phyloP scores from a whole-genome alignment of 2,113 vertebrate species.

The Ariopsis seemanni region DNA sequence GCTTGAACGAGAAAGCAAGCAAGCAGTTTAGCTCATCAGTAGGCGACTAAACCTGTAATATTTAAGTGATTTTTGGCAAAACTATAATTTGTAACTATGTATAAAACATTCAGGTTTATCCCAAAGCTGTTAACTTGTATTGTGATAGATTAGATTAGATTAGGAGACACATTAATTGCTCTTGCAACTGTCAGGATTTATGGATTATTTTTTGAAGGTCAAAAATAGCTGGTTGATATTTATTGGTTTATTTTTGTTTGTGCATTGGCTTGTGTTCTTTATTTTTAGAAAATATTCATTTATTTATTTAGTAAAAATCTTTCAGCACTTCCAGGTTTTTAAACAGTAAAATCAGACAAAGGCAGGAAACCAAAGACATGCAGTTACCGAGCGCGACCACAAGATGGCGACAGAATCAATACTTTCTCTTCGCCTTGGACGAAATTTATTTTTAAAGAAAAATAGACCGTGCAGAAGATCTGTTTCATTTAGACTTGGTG shows the following conservation, averaged over 20 bases:
- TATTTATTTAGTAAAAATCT: not conserved
- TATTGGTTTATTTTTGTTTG: not conserved
- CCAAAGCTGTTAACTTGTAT: not conserved
- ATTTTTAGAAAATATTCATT: not conserved
- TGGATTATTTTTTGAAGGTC: not conserved
- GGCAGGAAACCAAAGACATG: not conserved
- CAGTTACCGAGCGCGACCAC: not conserved
- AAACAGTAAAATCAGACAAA: constrained; percentile 12
- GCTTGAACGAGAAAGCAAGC: not conserved
- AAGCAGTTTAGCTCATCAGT: not conserved
- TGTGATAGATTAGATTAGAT: not conserved
- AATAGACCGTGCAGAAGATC: too few species aligned
- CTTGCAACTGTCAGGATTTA: not conserved
- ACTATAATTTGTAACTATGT: not conserved
- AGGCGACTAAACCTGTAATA: not conserved
- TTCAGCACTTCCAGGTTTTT: not conserved
- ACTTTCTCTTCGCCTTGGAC: not conserved
- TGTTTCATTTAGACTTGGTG: not conserved
- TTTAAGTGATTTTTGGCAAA: not conserved
- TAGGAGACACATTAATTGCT: not conserved
- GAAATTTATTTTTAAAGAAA: not conserved
- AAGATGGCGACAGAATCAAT: not conserved
- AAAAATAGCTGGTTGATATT: too few species aligned
- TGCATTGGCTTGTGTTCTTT: too few species aligned
- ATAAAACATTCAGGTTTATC: not conserved